Conservation (phyloP, 2,888 invertebrate species). For the Petrolisthes manimaculis region DNA sequence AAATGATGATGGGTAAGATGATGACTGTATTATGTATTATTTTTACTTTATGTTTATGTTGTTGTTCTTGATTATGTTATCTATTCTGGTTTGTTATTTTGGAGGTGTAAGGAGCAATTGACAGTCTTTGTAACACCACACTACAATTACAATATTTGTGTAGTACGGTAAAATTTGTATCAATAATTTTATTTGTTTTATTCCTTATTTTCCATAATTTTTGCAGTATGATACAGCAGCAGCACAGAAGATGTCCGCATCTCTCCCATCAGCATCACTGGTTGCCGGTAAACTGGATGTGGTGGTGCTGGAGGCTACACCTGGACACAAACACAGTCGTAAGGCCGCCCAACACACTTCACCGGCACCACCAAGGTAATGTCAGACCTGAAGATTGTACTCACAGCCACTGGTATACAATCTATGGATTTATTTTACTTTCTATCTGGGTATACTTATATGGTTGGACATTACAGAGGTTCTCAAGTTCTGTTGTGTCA, state of each 20-base stretch:
- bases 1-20: too few species aligned
- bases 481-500: not conserved
- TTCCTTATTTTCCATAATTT: not conserved
- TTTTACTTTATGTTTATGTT: not conserved
- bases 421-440: not conserved
- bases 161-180: not conserved
- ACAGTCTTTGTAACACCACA: not conserved
- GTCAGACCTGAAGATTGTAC: conserved; percentile 77
- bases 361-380: conserved; percentile 41
- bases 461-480: not conserved
- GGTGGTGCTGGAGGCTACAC: conserved; percentile 84
- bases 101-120: not conserved
- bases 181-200: not conserved
- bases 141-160: not conserved
- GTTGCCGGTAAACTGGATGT: conserved; percentile 80
- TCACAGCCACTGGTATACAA: too few species aligned
- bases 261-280: conserved; percentile 76
- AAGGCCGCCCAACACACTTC: conserved; percentile 72
- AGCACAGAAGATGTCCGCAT: conserved; percentile 79
- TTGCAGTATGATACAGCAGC: conserved; percentile 81
- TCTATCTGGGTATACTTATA: not conserved
- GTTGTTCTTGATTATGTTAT: not conserved
- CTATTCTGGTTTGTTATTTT: not conserved
- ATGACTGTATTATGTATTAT: not conserved
- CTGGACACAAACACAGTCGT: conserved; percentile 33